Conservation (phyloP, 2,888 invertebrate species). For the Folsomia candida region DNA sequence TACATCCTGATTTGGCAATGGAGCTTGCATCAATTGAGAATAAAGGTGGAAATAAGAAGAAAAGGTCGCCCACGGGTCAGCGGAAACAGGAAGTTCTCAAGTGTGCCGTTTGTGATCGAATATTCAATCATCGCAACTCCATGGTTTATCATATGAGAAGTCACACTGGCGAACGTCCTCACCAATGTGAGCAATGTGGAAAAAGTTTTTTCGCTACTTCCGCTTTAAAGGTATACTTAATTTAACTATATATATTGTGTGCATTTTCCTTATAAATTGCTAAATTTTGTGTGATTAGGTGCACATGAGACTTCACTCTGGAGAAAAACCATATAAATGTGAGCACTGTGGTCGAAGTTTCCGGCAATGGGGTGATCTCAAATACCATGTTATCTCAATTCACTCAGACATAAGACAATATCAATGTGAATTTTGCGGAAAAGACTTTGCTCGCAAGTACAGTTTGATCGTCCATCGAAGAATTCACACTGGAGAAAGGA, state of each 20-base stretch:
- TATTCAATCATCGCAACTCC: slow-evolving; percentile 79
- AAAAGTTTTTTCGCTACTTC: slow-evolving; percentile 79
- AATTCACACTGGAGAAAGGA: slow-evolving; percentile 82
- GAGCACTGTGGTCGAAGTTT: slow-evolving; percentile 74
- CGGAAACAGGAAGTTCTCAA: slow-evolving; percentile 55
- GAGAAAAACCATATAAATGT: slow-evolving; percentile 81
- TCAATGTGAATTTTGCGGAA: slow-evolving; percentile 79
- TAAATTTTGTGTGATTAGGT: slow-evolving; percentile 59
- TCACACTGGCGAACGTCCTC: slow-evolving; percentile 70
- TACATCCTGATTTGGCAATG: slow-evolving; percentile 46
- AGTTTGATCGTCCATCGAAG: slow-evolving; percentile 79
- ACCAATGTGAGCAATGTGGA: slow-evolving; percentile 74
- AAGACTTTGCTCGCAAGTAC: slow-evolving; percentile 80
- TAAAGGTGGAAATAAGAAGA: slow-evolving; percentile 19
- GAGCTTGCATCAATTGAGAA: background rate
- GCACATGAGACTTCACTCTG: slow-evolving; percentile 76
- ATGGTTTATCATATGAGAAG: slow-evolving; percentile 78
- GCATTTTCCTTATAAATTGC: background rate
- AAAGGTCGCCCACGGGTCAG: slow-evolving; percentile 52
- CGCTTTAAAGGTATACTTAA: slow-evolving; percentile 67
- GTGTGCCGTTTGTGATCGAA: slow-evolving; percentile 69
- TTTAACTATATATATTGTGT: background rate
- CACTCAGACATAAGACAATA: slow-evolving; percentile 77
- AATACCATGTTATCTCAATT: slow-evolving; percentile 78
- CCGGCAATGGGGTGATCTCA: slow-evolving; percentile 83